phyloP scores from a whole-genome alignment of 2,113 vertebrate genomes.

The Mastomys coucha region DNA sequence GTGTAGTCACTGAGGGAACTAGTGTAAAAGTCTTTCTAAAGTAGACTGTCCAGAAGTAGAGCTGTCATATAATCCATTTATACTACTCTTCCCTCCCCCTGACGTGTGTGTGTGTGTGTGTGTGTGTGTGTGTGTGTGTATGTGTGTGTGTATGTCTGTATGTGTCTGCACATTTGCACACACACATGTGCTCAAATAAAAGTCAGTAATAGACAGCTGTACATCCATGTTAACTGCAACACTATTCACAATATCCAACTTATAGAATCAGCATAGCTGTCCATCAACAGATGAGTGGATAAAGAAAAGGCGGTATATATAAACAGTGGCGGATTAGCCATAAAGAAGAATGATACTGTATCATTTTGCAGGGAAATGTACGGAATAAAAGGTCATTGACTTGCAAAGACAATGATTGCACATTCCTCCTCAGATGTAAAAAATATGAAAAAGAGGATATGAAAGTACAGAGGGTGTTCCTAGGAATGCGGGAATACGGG shows the following conservation, averaged over 20 bases:
- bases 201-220: not conserved
- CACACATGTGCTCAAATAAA: not conserved
- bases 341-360: not conserved
- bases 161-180: no score
- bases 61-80: not conserved
- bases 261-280: not conserved
- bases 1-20: not conserved
- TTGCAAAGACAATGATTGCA: not conserved
- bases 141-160: no score
- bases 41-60: not conserved
- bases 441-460: not conserved
- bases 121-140: no score
- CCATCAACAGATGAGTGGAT: not conserved
- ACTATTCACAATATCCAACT: not conserved
- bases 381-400: not conserved
- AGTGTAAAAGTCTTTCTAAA: not conserved
- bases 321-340: no score
- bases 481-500: not conserved
- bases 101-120: not conserved
- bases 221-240: not conserved
- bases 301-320: not conserved
- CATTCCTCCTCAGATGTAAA: not conserved
- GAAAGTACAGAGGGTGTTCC: not conserved
- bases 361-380: not conserved
- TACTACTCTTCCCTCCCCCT: not conserved